Conservation (phyloP, 2,113 vertebrate species). For the Falco punctatus region DNA sequence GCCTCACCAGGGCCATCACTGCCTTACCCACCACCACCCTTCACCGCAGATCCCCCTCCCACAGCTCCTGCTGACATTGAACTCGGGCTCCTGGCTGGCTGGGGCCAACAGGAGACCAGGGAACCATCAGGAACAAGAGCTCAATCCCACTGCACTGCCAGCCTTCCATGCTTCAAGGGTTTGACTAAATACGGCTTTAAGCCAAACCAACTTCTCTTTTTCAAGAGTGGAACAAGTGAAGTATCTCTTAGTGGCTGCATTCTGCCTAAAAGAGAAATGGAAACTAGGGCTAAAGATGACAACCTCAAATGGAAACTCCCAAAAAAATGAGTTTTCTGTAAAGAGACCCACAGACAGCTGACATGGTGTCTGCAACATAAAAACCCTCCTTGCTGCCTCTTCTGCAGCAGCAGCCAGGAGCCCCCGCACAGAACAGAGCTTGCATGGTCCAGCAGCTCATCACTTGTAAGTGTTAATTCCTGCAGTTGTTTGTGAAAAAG, state of each 20-base stretch:
- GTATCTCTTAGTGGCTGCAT: neutral
- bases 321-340: neutral
- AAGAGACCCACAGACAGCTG: neutral
- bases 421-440: neutral
- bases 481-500: neutral
- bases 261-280: neutral
- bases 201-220: neutral
- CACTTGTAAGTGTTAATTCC: neutral
- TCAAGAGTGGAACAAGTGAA: neutral
- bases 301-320: neutral
- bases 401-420: neutral
- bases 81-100: neutral
- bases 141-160: neutral
- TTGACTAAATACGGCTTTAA: neutral
- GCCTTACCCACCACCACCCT: neutral
- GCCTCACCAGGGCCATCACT: fast-evolving
- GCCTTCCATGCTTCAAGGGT: neutral
- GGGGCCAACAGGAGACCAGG: neutral
- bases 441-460: neutral
- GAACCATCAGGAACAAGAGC: neutral
- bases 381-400: neutral
- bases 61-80: neutral
- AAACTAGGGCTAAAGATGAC: neutral
- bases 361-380: neutral
- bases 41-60: neutral